Evolutionary conservation across 2,888 invertebrate genomes (phyloP).

Genomic region (Melanostoma mellinum): DNA sequence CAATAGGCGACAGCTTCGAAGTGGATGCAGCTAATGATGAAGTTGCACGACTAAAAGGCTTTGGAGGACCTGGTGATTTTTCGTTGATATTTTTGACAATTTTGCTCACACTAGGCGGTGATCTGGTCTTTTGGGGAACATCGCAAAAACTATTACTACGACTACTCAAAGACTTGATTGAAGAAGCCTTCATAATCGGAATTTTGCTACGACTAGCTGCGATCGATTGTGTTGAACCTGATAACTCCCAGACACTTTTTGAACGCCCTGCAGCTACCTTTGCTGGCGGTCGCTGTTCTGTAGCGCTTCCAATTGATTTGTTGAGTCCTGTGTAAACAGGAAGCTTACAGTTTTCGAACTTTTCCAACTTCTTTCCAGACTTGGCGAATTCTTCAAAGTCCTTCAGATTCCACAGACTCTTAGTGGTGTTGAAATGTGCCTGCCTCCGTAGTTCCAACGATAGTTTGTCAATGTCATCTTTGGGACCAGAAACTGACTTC

Average conservation of each 20-base stretch:
- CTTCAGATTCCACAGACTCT: constrained; percentile 85
- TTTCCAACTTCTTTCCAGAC: constrained; percentile 78
- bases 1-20: constrained; percentile 32
- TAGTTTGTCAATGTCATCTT: constrained; percentile 52
- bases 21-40: constrained; percentile 51
- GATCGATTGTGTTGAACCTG: constrained; percentile 82
- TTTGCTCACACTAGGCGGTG: constrained; percentile 66
- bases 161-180: constrained; percentile 74
- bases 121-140: constrained; percentile 55
- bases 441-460: constrained; percentile 73
- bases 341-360: constrained; percentile 82
- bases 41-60: constrained; percentile 41
- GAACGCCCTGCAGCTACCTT: constrained; percentile 70
- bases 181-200: constrained; percentile 82
- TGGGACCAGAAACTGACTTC: constrained; percentile 82
- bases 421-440: constrained; percentile 81
- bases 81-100: constrained; percentile 73
- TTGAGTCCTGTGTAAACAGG: constrained; percentile 80
- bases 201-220: constrained; percentile 85
- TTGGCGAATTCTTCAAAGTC: constrained; percentile 84
- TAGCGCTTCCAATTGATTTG: constrained; percentile 74
- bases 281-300: constrained; percentile 76
- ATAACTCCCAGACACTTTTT: constrained; percentile 82
- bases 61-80: constrained; percentile 41
- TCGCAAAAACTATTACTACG: constrained; percentile 79